These are phyloP conservation scores for Erynnis tages DNA, from an alignment of 2,888 invertebrate species.

Conservation along the genomic window DNA sequence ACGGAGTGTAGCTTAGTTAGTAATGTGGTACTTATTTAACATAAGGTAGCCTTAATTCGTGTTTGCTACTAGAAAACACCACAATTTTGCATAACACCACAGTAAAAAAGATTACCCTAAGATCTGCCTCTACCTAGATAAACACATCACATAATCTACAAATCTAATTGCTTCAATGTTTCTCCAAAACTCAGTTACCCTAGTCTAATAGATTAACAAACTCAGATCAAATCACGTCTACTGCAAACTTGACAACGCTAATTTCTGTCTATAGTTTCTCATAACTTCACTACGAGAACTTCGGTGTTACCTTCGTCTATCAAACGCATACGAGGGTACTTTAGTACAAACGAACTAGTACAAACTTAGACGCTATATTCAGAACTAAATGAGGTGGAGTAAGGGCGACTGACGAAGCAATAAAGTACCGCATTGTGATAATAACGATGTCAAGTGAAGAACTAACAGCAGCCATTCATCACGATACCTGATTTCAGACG, in stretches of 20 bases:
- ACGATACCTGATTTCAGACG: too few species aligned
- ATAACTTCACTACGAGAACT: constrained; percentile 16
- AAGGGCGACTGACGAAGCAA: not conserved
- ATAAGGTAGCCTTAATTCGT: too few species aligned
- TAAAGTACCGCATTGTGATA: too few species aligned
- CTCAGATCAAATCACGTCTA: constrained; percentile 22
- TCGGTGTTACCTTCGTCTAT: constrained; percentile 14
- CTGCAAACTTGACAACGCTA: constrained; percentile 25
- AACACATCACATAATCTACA: constrained; percentile 3
- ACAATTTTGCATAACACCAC: too few species aligned
- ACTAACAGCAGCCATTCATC: too few species aligned
- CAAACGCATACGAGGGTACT: constrained; percentile 17
- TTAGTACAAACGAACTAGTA: not conserved
- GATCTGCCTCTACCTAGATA: not conserved
- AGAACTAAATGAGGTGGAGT: not conserved
- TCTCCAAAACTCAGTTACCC: constrained; percentile 14
- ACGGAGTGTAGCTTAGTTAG: too few species aligned
- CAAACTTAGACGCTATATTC: not conserved
- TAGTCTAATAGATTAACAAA: constrained; percentile 22
- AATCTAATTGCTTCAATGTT: constrained; percentile 10
- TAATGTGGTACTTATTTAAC: too few species aligned
- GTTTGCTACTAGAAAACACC: too few species aligned
- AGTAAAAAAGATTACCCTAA: too few species aligned
- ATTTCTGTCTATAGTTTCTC: constrained; percentile 24
- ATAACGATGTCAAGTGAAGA: too few species aligned